Evolutionary conservation across 2,113 vertebrate genomes (phyloP).

Genomic region (Geococcyx californianus): DNA sequence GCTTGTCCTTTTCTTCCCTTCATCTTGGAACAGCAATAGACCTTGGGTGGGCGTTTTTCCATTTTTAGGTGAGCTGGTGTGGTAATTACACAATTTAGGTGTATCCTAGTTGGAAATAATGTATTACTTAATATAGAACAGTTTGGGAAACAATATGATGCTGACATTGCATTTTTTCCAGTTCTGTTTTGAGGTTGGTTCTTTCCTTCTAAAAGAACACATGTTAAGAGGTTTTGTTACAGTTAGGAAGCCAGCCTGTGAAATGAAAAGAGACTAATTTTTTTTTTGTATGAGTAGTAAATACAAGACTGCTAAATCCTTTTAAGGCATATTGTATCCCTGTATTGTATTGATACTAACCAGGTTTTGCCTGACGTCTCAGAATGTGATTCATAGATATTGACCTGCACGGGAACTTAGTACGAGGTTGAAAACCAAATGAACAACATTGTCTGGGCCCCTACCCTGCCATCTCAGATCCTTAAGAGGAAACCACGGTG

Average conservation of each 20-base stretch:
- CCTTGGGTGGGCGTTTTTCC: neutral
- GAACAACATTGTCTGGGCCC: neutral
- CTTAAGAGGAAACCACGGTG: too few relatives aligned
- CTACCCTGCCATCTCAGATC: neutral
- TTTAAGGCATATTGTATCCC: neutral
- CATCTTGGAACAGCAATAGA: neutral
- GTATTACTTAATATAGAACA: constrained; percentile 21
- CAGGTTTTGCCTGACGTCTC: neutral
- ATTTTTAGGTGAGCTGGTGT: constrained; percentile 8
- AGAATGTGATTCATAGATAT: neutral
- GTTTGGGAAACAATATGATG: constrained; percentile 26
- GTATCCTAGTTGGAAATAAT: constrained; percentile 22
- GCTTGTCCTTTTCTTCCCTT: neutral
- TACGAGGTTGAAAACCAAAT: neutral
- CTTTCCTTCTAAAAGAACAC: neutral
- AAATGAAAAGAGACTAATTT: neutral
- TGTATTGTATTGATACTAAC: neutral
- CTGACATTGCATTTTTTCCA: constrained; percentile 33
- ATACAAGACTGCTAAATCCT: neutral
- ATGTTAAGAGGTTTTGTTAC: too few relatives aligned
- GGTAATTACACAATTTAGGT: constrained; percentile 8
- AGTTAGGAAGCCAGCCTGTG: neutral
- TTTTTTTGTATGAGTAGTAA: neutral
- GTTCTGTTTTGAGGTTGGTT: constrained; percentile 4
- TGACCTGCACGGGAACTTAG: neutral